Evolutionary conservation across 2,888 invertebrate species (phyloP).

Genomic region (Tenthredo scrophulariae): DNA sequence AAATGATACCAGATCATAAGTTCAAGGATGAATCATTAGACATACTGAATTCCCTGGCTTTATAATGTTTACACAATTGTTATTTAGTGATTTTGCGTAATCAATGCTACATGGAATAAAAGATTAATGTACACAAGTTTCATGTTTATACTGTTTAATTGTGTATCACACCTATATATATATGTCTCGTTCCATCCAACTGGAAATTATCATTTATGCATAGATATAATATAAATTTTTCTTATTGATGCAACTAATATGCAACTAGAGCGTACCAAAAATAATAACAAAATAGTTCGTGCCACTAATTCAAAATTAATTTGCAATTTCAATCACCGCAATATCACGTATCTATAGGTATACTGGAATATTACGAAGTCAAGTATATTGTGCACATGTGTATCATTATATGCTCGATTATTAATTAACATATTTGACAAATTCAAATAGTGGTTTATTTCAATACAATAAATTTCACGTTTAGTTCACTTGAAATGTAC

Average conservation of each 20-base stretch:
- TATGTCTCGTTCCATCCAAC: background rate
- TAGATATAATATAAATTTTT: background rate
- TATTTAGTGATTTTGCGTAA: background rate
- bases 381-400: background rate
- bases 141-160: background rate
- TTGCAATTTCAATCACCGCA: background rate
- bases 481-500: background rate
- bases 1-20: background rate
- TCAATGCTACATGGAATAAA: background rate
- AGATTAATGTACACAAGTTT: slow-evolving; percentile 7
- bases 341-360: slow-evolving; percentile 3
- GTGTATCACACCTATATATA: background rate
- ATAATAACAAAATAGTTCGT: background rate
- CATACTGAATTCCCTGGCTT: background rate
- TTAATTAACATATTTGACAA: background rate
- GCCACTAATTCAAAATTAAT: slow-evolving; percentile 5
- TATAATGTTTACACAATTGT: background rate
- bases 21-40: background rate
- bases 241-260: background rate
- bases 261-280: background rate
- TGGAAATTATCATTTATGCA: background rate
- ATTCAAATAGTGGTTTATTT: background rate
- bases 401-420: background rate
- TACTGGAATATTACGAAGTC: background rate
- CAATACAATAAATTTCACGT: background rate